phyloP scores from a whole-genome alignment of 2,113 vertebrate species.

The Erinaceus europaeus region DNA sequence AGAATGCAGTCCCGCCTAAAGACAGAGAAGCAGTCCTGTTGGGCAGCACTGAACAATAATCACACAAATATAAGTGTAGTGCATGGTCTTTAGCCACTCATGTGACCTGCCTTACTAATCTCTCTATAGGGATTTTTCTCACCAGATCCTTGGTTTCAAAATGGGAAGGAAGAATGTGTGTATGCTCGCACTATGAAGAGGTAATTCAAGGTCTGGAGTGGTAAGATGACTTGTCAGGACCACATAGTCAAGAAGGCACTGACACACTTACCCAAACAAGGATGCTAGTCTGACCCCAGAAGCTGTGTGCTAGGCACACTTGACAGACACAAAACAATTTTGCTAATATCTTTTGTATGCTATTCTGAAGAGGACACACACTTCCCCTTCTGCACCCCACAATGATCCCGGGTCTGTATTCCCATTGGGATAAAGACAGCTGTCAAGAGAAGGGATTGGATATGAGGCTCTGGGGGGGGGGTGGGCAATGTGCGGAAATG shows the following conservation, averaged over 20 bases:
- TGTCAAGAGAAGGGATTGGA: too few relatives aligned
- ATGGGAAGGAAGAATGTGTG: not conserved
- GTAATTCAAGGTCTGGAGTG: not conserved
- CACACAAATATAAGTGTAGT: not conserved
- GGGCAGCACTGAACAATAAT: not conserved
- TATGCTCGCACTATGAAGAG: not conserved
- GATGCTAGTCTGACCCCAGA: not conserved
- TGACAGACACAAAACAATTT: not conserved
- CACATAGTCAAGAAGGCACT: not conserved
- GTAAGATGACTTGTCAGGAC: not conserved
- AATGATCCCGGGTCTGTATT: too few relatives aligned
- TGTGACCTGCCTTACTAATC: not conserved
- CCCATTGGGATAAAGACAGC: too few relatives aligned
- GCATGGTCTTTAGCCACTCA: not conserved
- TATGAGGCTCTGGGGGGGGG: too few relatives aligned
- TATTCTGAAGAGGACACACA: too few relatives aligned
- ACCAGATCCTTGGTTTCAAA: not conserved
- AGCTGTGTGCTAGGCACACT: accelerated
- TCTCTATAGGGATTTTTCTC: not conserved
- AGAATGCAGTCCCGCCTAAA: not conserved
- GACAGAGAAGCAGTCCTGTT: not conserved
- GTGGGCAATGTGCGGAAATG: too few relatives aligned
- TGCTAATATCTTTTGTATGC: not conserved
- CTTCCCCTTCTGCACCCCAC: too few relatives aligned
- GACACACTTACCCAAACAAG: not conserved